A percentile compares a stretch with the other conserved stretches of the same genome.
Conservation (phyloP, 2,888 invertebrate genomes). For the Bugula neritina region DNA sequence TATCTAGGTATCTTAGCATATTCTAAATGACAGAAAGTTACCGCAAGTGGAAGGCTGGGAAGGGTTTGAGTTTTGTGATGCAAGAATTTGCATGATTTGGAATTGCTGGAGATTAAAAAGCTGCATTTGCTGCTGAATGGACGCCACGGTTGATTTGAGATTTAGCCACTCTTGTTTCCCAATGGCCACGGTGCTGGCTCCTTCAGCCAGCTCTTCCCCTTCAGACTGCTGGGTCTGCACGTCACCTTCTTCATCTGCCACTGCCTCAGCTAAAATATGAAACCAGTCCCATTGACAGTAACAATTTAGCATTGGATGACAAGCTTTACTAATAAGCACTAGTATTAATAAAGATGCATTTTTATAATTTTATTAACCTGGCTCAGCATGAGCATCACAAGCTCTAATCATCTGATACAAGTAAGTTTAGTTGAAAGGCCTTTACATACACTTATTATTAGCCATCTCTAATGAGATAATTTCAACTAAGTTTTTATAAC, state of each 20-base stretch:
- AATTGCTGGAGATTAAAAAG: conserved; percentile 3
- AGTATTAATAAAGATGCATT: too few relatives aligned
- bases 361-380: background rate
- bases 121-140: conserved; percentile 6
- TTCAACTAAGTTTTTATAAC: conserved; percentile 9
- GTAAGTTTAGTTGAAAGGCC: background rate
- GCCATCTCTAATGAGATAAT: conserved; percentile 16
- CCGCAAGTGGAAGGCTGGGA: background rate
- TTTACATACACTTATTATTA: background rate
- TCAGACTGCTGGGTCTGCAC: background rate
- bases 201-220: background rate
- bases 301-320: too few relatives aligned
- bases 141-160: background rate
- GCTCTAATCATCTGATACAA: background rate
- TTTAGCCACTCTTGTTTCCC: background rate
- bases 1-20: too few relatives aligned
- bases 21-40: conserved; percentile 20
- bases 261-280: too few relatives aligned
- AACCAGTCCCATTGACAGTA: too few relatives aligned
- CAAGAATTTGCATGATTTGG: conserved; percentile 18
- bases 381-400: background rate
- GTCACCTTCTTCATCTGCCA: too few relatives aligned
- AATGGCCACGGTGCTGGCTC: background rate
- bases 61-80: background rate
- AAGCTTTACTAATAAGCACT: background rate